phyloP scores from a whole-genome alignment of 2,797 vertebrate genomes.

The Coendou prehensilis region DNA sequence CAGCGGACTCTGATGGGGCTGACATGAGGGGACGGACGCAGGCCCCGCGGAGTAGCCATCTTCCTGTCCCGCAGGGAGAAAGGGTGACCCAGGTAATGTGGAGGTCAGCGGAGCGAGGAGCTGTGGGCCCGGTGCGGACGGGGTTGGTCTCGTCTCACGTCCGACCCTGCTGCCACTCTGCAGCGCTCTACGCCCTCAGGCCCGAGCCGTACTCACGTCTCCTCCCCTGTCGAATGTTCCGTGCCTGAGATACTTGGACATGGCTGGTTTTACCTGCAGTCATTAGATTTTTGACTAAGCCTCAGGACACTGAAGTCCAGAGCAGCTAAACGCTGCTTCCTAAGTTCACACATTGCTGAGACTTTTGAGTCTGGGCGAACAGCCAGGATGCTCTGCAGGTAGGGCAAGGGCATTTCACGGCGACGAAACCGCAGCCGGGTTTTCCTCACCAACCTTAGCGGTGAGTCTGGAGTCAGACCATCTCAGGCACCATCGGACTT shows the following conservation, averaged over 20 bases:
- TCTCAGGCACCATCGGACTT: not conserved
- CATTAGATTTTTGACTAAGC: slow-evolving; percentile 3
- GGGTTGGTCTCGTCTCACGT: not conserved
- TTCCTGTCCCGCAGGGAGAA: not conserved
- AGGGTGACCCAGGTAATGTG: not conserved
- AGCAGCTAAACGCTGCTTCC: slow-evolving; percentile 39
- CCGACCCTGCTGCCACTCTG: not conserved
- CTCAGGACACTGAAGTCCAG: not conserved
- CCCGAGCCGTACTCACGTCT: not conserved
- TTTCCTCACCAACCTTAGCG: not conserved
- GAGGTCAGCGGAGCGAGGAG: rapidly evolving
- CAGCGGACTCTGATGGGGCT: too few relatives aligned
- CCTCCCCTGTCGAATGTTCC: not conserved
- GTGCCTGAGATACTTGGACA: not conserved
- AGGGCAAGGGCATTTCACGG: not conserved
- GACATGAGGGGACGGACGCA: not conserved
- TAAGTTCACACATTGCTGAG: slow-evolving; percentile 45
- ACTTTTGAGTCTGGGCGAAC: slow-evolving; percentile 66
- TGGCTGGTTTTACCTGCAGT: not conserved
- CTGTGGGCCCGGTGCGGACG: rapidly evolving
- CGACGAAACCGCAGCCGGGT: not conserved
- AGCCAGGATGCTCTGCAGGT: slow-evolving; percentile 51
- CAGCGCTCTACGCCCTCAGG: rapidly evolving
- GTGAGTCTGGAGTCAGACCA: not conserved
- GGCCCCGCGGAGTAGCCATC: not conserved